Percentiles rank a stretch among this genome's conserved stretches.
Evolutionary conservation across 2,888 invertebrate genomes (phyloP).

Genomic region (Ommatoiulus sabulosus): DNA sequence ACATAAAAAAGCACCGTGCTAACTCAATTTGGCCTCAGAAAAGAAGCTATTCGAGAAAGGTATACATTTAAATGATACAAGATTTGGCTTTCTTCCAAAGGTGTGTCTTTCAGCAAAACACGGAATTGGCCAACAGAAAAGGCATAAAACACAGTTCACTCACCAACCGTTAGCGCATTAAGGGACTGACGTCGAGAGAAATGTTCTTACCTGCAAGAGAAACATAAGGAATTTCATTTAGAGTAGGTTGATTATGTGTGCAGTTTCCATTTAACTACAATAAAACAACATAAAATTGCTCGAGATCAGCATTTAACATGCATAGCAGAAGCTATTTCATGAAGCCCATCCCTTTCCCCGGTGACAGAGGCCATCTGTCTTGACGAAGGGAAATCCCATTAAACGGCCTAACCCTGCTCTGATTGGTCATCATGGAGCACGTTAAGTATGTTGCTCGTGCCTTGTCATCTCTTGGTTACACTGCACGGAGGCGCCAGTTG

Average conservation of each 20-base stretch:
- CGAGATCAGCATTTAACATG: neutral
- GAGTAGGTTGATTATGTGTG: constrained; percentile 5
- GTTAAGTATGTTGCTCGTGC: neutral
- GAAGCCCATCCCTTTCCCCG: neutral
- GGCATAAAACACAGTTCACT: constrained; percentile 33
- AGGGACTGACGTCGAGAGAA: neutral
- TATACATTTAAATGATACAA: constrained; percentile 6
- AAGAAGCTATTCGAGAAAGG: constrained; percentile 1
- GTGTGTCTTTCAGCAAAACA: constrained; percentile 5
- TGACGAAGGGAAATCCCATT: constrained; percentile 17
- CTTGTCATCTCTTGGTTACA: neutral
- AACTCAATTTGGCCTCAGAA: constrained; percentile 36
- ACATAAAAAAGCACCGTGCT: neutral
- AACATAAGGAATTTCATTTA: constrained; percentile 20
- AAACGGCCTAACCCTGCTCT: neutral
- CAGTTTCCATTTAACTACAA: neutral
- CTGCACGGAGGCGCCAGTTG: no score
- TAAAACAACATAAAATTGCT: neutral
- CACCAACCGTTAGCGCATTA: neutral
- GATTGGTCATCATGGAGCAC: neutral
- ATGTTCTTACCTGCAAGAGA: constrained; percentile 27
- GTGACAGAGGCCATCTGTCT: constrained; percentile 1
- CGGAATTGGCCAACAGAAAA: neutral
- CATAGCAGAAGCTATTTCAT: neutral
- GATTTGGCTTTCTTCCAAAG: constrained; percentile 7